These are phyloP conservation scores for Andrena praecox DNA, from an alignment of 2,888 invertebrate genomes.

Conservation along the genomic window DNA sequence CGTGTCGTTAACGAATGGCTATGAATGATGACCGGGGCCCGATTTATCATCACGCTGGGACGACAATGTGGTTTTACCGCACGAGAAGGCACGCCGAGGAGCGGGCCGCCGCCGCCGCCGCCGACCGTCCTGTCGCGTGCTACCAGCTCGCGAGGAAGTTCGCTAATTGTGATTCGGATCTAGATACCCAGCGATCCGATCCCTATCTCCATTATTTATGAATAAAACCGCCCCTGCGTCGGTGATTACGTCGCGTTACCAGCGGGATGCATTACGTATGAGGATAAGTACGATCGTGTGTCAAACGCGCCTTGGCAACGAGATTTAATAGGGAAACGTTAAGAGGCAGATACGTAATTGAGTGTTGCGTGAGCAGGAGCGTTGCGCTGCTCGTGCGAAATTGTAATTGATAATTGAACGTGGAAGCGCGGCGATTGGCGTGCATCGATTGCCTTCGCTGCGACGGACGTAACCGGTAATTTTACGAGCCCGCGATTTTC, in stretches of 20 bases:
- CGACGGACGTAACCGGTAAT: neutral
- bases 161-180: slow-evolving; percentile 30
- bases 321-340: too few species aligned
- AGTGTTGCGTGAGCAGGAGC: too few species aligned
- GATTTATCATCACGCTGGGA: slow-evolving; percentile 49
- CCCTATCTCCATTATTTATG: neutral
- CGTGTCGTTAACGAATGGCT: slow-evolving; percentile 55
- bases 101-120: neutral
- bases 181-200: slow-evolving; percentile 18
- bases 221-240: neutral
- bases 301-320: neutral
- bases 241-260: slow-evolving; percentile 4
- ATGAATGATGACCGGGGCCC: slow-evolving; percentile 42
- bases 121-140: slow-evolving; percentile 19
- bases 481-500: neutral
- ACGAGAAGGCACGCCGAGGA: slow-evolving; percentile 26
- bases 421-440: neutral
- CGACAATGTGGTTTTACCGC: slow-evolving; percentile 41
- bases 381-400: neutral
- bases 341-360: too few species aligned
- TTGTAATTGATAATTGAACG: slow-evolving; percentile 31
- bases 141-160: slow-evolving; percentile 40
- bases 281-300: neutral
- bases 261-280: neutral
- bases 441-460: neutral